Base-by-base conservation (phyloP, 2,888 invertebrate genomes). In the Chrysomela aeneicollis region DNA sequence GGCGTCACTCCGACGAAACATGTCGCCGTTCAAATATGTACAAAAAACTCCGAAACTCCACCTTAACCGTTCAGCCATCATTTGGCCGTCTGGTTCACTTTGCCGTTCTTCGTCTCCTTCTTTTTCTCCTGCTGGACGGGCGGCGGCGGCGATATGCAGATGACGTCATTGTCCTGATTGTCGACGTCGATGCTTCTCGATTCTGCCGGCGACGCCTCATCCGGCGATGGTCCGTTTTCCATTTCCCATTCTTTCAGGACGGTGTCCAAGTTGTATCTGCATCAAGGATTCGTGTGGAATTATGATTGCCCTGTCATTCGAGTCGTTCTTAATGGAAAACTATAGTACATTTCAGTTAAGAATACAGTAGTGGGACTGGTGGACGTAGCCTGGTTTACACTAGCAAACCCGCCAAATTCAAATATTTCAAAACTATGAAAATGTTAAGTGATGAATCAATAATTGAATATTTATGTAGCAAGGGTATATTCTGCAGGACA, bases 231-330 rank as follows among this genome's bases (percentile, higher is more conserved):
- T 5, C 89, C 91, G 72, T 90, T 88, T 74, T 93, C 93, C 30
- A 90, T 90, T 79, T 94, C 94, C 82, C 90, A 93, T 77, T 97
- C 95, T 76, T 92, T 63, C 94, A 66, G 53, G 21, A 71, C 66
- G 42, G 32, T 66, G 51, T 71, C 71, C 55, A 71, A 46, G 63
- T 69, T 69, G 64, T 71, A 70, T 50, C 54, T 17, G 42, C 46
- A 46, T 5, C 9, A 4, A 5, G 18, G n/a, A n/a, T n/a, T n/a
- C 46, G 15, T 4, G 8, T 46, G 18, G 5, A 46, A 4, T 46
- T 46, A 15, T 5, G 26, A 26, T 26, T 26, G 26, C 4, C 3
- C 46, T 5, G 3, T 5, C 18, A 46, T 46, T n/a, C n/a, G 46
- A 5, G 15, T 17, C 2, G 3, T 17, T 17, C 22, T 51, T 4